phyloP scores from a whole-genome alignment of 2,888 invertebrate species.

The Rhyacophila evoluta region DNA sequence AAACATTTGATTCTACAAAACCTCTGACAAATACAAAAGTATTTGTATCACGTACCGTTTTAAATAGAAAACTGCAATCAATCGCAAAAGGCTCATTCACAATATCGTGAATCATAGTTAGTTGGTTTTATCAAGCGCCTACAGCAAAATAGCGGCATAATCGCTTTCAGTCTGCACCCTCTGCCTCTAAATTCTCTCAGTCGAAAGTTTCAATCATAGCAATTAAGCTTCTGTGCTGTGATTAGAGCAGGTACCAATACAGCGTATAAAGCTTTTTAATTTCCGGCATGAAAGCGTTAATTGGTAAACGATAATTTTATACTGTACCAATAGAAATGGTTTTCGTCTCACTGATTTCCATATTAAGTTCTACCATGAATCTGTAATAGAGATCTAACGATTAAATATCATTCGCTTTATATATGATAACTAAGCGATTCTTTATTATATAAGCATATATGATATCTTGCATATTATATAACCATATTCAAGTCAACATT shows the following conservation, averaged over 20 bases:
- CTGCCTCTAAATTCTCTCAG: background rate
- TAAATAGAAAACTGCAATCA: background rate
- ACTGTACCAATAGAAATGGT: background rate
- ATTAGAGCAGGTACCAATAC: background rate
- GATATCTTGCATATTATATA: too few species aligned
- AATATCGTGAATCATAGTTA: background rate
- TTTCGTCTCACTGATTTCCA: background rate
- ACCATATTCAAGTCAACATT: too few species aligned
- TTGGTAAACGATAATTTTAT: slow-evolving; percentile 9
- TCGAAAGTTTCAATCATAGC: slow-evolving; percentile 1
- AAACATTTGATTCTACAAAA: too few species aligned
- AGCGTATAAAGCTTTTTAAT: slow-evolving; percentile 7
- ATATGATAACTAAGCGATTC: too few species aligned
- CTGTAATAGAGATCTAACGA: too few species aligned
- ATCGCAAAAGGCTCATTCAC: background rate
- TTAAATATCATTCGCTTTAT: too few species aligned
- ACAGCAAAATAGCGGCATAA: background rate
- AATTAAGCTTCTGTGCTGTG: background rate
- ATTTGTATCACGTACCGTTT: too few species aligned
- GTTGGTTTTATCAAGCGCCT: background rate
- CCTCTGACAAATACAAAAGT: too few species aligned
- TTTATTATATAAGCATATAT: too few species aligned
- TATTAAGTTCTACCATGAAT: background rate
- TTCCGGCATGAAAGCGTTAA: slow-evolving; percentile 7
- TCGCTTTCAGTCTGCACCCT: background rate